These are phyloP conservation scores for Diloba caeruleocephala DNA, from an alignment of 2,888 invertebrate genomes.

Conservation along the genomic window DNA sequence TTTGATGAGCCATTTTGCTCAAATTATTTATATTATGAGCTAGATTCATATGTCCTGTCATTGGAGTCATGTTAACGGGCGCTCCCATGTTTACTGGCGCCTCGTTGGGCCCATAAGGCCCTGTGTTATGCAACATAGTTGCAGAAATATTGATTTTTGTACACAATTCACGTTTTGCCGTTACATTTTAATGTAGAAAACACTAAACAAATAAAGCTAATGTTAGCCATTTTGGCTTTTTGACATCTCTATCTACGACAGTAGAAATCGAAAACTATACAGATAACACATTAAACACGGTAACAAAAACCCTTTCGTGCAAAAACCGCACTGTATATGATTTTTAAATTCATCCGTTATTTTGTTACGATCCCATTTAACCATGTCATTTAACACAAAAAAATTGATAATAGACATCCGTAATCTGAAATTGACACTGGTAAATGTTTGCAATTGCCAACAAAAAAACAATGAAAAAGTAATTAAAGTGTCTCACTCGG, in stretches of 20 bases:
- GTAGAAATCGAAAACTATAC: constrained; percentile 34
- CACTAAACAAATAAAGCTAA: constrained; percentile 71
- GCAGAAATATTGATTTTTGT: constrained; percentile 29
- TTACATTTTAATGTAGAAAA: constrained; percentile 57
- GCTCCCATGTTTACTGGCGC: constrained; percentile 72
- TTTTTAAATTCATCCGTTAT: no score
- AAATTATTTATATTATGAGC: constrained; percentile 73
- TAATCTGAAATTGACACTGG: no score
- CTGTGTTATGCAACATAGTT: constrained; percentile 81
- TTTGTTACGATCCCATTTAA: no score
- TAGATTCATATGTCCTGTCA: constrained; percentile 65
- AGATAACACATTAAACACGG: constrained; percentile 1
- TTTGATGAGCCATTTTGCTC: constrained; percentile 68
- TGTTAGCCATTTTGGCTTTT: constrained; percentile 79
- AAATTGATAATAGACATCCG: no score
- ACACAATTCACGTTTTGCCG: constrained; percentile 49
- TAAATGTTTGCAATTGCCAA: no score
- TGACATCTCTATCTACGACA: constrained; percentile 54
- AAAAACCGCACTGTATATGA: no score
- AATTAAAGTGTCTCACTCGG: no score
- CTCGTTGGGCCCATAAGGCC: constrained; percentile 76
- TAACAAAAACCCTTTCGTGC: constrained; percentile 22
- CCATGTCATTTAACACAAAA: no score
- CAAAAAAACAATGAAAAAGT: no score
- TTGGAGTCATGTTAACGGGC: constrained; percentile 70